Evolutionary conservation across 2,888 invertebrate species (phyloP).

Genomic region (Drosophila histrio): DNA sequence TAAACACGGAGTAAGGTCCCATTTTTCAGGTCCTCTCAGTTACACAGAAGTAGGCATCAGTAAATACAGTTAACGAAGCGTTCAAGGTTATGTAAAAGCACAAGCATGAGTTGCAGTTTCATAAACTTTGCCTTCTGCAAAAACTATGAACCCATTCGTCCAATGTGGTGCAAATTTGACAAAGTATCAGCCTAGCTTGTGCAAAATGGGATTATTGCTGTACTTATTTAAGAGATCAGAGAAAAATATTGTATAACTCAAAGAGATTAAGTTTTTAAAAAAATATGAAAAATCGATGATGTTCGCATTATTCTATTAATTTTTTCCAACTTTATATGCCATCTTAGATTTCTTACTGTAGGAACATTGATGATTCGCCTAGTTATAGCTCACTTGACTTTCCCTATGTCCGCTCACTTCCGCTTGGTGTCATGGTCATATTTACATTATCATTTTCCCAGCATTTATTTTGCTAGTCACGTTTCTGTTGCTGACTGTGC

Average conservation of each 20-base stretch:
- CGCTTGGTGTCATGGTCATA: slow-evolving; percentile 36
- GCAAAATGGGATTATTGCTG: too few relatives aligned
- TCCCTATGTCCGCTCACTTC: not conserved
- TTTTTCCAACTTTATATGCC: not conserved
- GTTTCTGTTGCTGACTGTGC: slow-evolving; percentile 55
- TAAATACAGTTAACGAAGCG: not conserved
- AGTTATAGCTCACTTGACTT: not conserved
- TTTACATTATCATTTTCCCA: slow-evolving; percentile 74
- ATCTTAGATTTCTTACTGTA: not conserved
- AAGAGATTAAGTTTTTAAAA: too few relatives aligned
- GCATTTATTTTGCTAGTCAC: slow-evolving; percentile 73
- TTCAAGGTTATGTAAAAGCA: not conserved
- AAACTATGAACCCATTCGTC: not conserved
- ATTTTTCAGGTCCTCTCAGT: too few relatives aligned
- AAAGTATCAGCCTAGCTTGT: not conserved
- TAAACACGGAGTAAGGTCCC: too few relatives aligned
- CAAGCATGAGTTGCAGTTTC: not conserved
- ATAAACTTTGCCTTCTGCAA: not conserved
- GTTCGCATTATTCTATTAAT: not conserved
- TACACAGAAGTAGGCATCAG: not conserved
- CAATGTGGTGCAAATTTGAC: not conserved
- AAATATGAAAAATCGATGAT: not conserved
- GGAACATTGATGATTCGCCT: not conserved
- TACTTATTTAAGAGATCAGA: too few relatives aligned
- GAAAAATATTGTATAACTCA: too few relatives aligned